These are phyloP conservation scores for Campylorhamphus procurvoides DNA, from an alignment of 2,113 vertebrate species.

Conservation along the genomic window DNA sequence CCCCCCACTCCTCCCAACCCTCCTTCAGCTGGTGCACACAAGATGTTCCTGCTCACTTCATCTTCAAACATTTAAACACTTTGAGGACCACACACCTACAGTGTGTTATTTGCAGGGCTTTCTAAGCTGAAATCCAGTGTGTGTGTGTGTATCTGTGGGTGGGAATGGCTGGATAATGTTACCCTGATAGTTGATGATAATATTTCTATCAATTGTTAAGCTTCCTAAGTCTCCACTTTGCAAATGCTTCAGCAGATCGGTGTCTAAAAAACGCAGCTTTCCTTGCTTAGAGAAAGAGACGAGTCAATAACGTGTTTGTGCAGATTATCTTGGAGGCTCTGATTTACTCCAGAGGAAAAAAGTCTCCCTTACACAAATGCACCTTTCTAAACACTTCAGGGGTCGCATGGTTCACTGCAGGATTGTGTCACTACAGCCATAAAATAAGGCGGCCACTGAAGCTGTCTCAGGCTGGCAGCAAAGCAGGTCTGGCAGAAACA, in stretches of 20 bases:
- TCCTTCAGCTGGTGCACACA: slow-evolving; percentile 55
- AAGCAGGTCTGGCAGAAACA: slow-evolving; percentile 28
- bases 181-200: slow-evolving; percentile 59
- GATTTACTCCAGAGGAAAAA: slow-evolving; percentile 7
- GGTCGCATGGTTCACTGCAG: slow-evolving; percentile 61
- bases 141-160: slow-evolving; percentile 48
- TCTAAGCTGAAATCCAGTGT: not conserved
- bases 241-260: not conserved
- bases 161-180: slow-evolving; percentile 65
- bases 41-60: slow-evolving; percentile 66
- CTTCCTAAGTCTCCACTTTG: slow-evolving; percentile 71
- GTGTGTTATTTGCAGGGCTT: not conserved
- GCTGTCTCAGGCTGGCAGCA: not conserved
- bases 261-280: not conserved
- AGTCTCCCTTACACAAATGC: slow-evolving; percentile 43
- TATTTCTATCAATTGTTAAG: slow-evolving; percentile 71
- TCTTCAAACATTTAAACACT: slow-evolving; percentile 48
- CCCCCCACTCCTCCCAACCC: slow-evolving; percentile 10
- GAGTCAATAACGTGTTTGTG: not conserved
- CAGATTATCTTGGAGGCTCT: slow-evolving; percentile 54
- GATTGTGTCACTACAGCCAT: slow-evolving; percentile 67
- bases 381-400: slow-evolving; percentile 65
- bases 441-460: slow-evolving; percentile 31
- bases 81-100: slow-evolving; percentile 51
- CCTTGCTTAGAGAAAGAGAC: slow-evolving; percentile 27